Evolutionary conservation across 2,113 vertebrate species (phyloP), one percentile per base, ranked within the genome.

Genomic region (Hassar affinis): DNA sequence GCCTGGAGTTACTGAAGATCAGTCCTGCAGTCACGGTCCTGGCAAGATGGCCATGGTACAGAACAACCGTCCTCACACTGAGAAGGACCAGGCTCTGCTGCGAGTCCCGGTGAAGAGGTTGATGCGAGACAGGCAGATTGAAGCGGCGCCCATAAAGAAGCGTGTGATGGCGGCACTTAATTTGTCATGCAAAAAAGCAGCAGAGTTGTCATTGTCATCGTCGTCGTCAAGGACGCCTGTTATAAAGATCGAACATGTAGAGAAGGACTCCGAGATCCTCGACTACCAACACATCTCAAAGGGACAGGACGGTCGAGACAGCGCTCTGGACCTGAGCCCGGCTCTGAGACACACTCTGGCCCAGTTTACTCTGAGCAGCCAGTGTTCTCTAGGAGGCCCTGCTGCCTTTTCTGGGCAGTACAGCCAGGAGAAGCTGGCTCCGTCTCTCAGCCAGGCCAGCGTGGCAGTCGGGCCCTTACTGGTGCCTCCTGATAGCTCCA

Each of bases 321-420:
- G 94, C 79, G 92, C 92, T 90, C 91, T 95, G 86, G 93, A 92
- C 88, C 92, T 97, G 88, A 97, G 96, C 88, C 96, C 96, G 52
- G 96, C 94, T 88, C 88, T 97, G 89, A 96, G 96, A 79, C 94
- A 96, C 89, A 97, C 96, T 0, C 85, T 97, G 92, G 96, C 95
- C 79, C 96, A 97, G 87, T 97, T 97, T 89, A 95, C 96, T 64
- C 88, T 97, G 25, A 96, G 96, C 89, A 97, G 96, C 87, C 95
- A 96, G 92, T 96, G 95, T 78, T 97, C 96, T 0, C 83, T 97
- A 81, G 96, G 96, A 80, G 96, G 96, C 56, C 96, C 96, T 0
- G 96, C 96, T 51, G 95, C 96, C 0, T 97, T 97, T 87, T 95
- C 96, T 0, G 95, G 95, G 82, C 95, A 95, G 0, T 94, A 93